Evolutionary conservation across 92 coral and sea anemone species (phyloP).

Genomic region (Epizoanthus scotinus): DNA sequence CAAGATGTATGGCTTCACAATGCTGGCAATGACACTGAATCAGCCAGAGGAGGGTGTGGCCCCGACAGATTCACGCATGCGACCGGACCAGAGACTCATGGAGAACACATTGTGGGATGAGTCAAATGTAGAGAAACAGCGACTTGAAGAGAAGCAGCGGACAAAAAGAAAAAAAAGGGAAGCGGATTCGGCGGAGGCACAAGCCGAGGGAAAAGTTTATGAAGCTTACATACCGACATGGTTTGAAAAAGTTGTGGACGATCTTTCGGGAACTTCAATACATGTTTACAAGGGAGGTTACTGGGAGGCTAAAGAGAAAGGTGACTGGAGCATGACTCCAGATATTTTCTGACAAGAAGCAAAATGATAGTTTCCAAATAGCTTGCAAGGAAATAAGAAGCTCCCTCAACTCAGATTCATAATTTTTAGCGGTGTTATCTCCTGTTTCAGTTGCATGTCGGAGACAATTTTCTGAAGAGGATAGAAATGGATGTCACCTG

Average conservation of each 20-base stretch:
- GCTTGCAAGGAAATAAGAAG: background rate
- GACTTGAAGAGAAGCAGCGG: constrained; percentile 95
- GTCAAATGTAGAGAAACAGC: constrained; percentile 89
- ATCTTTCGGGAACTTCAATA: constrained; percentile 65
- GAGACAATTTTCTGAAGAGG: too few relatives aligned
- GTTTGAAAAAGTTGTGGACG: constrained; percentile 94
- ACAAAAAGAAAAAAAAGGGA: constrained; percentile 84
- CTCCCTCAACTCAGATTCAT: background rate
- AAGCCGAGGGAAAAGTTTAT: constrained; percentile 79
- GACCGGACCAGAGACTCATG: constrained; percentile 98
- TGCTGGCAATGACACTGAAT: constrained; percentile 86
- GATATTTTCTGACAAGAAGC: constrained; percentile 73
- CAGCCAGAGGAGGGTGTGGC: constrained; percentile 79
- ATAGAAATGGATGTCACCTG: too few relatives aligned
- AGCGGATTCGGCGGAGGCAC: constrained; percentile 82
- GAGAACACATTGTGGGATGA: constrained; percentile 94
- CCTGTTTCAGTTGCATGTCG: too few relatives aligned
- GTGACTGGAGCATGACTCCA: constrained; percentile 86
- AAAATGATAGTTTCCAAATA: background rate
- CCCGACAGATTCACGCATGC: constrained; percentile 86
- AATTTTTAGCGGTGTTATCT: background rate
- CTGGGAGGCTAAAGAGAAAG: constrained; percentile 97
- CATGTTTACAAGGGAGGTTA: constrained; percentile 99
- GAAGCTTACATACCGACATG: constrained; percentile 93
- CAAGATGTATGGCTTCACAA: constrained; percentile 84